Conservation (phyloP, 2,113 vertebrate genomes). For the Numenius arquata region DNA sequence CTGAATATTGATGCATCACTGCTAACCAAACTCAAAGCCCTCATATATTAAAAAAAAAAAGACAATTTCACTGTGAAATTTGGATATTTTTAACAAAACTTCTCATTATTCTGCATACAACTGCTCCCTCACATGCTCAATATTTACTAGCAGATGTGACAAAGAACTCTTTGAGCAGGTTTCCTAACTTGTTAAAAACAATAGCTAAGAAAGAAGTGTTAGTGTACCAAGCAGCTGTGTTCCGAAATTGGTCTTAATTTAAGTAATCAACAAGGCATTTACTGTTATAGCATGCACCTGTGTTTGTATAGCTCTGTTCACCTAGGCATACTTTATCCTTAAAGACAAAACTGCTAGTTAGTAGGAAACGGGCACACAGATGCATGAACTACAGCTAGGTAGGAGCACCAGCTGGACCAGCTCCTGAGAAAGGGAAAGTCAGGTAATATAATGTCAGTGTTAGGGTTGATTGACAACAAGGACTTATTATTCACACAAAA, state of each 20-base stretch:
- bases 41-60: neutral
- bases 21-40: neutral
- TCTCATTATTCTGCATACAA: neutral
- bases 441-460: neutral
- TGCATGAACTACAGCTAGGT: rapidly evolving
- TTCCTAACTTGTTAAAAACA: neutral
- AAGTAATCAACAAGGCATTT: constrained; percentile 4
- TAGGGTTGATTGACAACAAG: neutral
- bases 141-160: neutral
- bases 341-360: neutral
- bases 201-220: neutral
- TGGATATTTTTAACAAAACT: neutral
- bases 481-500: neutral
- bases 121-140: neutral
- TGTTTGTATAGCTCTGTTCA: neutral
- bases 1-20: neutral
- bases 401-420: neutral
- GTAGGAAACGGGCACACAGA: neutral
- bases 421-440: neutral
- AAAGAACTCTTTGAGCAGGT: neutral
- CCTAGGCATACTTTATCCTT: neutral
- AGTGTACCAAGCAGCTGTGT: neutral
- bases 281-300: neutral
- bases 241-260: constrained; percentile 25
- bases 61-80: neutral